phyloP scores from a whole-genome alignment of 2,113 vertebrate genomes.

The Larimichthys polyactis region DNA sequence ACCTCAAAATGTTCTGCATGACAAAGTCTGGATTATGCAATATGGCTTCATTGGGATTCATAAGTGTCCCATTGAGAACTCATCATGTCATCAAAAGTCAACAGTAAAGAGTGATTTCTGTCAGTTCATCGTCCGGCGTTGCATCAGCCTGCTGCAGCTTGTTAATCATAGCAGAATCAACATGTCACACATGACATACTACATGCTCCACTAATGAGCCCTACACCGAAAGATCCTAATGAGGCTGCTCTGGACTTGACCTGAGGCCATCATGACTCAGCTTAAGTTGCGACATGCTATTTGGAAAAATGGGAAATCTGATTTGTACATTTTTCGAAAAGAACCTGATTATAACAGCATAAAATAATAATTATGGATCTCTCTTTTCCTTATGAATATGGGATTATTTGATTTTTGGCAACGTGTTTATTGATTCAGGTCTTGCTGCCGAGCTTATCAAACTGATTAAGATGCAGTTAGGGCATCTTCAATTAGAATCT shows the following conservation, averaged over 20 bases:
- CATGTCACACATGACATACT: background rate
- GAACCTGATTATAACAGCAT: constrained; percentile 44
- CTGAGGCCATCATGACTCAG: background rate
- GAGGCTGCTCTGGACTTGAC: constrained; percentile 14
- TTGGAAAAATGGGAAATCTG: constrained; percentile 21
- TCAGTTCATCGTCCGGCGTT: background rate
- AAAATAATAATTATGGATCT: constrained; percentile 40
- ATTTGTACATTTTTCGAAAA: constrained; percentile 34
- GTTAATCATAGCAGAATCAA: background rate
- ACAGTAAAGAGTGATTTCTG: constrained; percentile 1
- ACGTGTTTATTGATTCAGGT: constrained; percentile 41
- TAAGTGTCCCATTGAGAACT: background rate
- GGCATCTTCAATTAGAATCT: constrained; percentile 41
- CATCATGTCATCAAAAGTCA: background rate
- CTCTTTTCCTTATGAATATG: constrained; percentile 28
- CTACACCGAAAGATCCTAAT: background rate
- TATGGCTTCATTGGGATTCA: background rate
- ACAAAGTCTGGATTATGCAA: background rate
- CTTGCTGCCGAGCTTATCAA: constrained; percentile 11
- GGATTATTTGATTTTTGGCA: constrained; percentile 33
- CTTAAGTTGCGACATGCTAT: background rate
- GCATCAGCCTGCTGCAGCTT: background rate
- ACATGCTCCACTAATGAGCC: constrained; percentile 25
- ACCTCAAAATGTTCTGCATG: no score
- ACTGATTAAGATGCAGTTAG: constrained; percentile 29